Evolutionary conservation across 2,797 vertebrate species (phyloP), one percentile per base, ranked within the genome.

Genomic region (Merluccius polli): DNA sequence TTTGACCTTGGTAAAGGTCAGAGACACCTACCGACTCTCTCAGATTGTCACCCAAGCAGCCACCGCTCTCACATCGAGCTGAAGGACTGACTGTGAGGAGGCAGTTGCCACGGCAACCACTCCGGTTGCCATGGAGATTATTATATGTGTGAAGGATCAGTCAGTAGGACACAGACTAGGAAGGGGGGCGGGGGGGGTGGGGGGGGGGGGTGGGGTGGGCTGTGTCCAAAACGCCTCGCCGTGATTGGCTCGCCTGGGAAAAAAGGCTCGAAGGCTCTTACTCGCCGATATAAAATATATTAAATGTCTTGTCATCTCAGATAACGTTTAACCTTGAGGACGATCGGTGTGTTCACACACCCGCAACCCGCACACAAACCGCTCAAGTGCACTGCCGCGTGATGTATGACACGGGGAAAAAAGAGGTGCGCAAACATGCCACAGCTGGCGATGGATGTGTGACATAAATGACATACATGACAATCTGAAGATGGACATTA

Each of bases 61-160:
- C 87, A 85, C 88, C 65, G 83, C 87, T 89, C 90, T 92, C 92
- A 79, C 88, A 87, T 92, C 89, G 87, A 92, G 91, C 92, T 90
- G 89, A 90, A 93, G 91, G 92, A 92, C 91, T 91, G 91, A 92
- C 92, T 92, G 89, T 90, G 91, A 93, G 93, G 92, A 94, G 85
- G 91, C 91, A 91, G 94, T 95, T 94, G 90, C 93, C 89, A 93
- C 77, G 90, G 93, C 92, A 94, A 94, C 94, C 87, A 77, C 84
- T 87, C 84, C 2, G 86, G 94, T 95, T 95, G 90, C 93, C 92
- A 93, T 93, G 91, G 94, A 90, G 91, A 94, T 92, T 89, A 90
- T 94, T 93, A 92, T 93, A 92, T 92, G 94, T 94, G 93, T 94
- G 93, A 94, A 92, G 89, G 93, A 93, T 93, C 90, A 94, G 93